Evolutionary conservation across 2,797 vertebrate species (phyloP).

Genomic region (Salarias fasciatus): DNA sequence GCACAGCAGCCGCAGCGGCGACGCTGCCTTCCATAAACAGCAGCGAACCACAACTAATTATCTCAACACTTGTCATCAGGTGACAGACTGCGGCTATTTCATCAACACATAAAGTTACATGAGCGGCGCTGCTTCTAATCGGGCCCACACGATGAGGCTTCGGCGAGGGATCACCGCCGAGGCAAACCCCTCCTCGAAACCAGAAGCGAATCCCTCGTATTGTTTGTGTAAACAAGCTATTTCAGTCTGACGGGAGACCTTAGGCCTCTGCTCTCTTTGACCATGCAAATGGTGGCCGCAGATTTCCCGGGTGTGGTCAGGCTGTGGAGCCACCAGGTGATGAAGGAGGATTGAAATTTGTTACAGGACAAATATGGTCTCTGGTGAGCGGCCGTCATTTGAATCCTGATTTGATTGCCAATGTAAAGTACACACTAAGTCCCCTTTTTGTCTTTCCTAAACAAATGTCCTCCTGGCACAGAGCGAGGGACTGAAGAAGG

Average conservation of each 20-base stretch:
- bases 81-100: constrained; percentile 42
- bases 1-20: neutral
- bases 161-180: constrained; percentile 15
- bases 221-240: constrained; percentile 61
- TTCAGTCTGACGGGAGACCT: constrained; percentile 71
- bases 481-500: constrained; percentile 14
- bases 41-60: constrained; percentile 56
- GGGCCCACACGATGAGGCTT: constrained; percentile 17
- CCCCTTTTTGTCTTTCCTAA: constrained; percentile 82
- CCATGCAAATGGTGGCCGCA: constrained; percentile 82
- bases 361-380: constrained; percentile 81
- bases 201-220: constrained; percentile 36
- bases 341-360: constrained; percentile 78
- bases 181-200: constrained; percentile 31
- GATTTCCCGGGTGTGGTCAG: constrained; percentile 85
- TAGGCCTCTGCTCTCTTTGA: constrained; percentile 64
- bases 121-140: constrained; percentile 10
- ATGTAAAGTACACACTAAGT: constrained; percentile 82
- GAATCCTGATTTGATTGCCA: constrained; percentile 86
- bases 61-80: constrained; percentile 54
- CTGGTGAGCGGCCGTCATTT: constrained; percentile 78
- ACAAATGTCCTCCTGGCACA: constrained; percentile 76
- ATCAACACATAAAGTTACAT: constrained; percentile 36
- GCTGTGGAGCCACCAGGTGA: constrained; percentile 76
- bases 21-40: constrained; percentile 18